Evolutionary conservation across 2,888 invertebrate species (phyloP), one percentile per base, ranked within the genome.

Genomic region (Auanema sp.): DNA sequence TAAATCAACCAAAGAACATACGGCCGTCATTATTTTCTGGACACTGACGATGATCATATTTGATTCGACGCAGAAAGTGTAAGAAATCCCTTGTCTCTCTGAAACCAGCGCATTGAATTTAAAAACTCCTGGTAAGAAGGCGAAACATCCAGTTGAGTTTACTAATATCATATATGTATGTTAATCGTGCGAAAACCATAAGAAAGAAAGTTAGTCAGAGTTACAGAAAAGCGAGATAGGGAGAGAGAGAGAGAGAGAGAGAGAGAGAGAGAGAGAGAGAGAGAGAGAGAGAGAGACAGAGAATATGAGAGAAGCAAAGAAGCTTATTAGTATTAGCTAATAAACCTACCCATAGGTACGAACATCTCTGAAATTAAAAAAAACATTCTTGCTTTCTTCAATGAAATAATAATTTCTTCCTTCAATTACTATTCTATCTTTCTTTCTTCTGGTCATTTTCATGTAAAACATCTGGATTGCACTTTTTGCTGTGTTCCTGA

Each of bases 1-100:
- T 40, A 18, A 44, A 5, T 16, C 4, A 24, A 44, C 14, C 11
- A 33, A 16, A 25, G 47, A 61, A 10, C 62, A 25, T 18, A 76
- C 76, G 75, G 58, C 77, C 78, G 47, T 72, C 66, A 16, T 57
- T 66, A 50, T 78, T 71, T 40, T 79, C 79, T 16, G 81, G 81
- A 18, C 76, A 71, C 33, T 81, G 80, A 51, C 81, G 63, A 65
- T 81, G 80, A 62, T 81, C 81, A 53, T 81, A 81, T 23, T 76
- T 64, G 23, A 79, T 79, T 8, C 71, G 21, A 8, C 75, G 51
- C 8, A 81, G 69, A 52, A 81, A 81, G 12, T 79, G 77, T 23
- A 81, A 71, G 52, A 81, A 81, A 56, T 80, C 79, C 16, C 74
- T 43, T 0, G 78, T 78, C 40, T 78, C 78, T 47, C 77, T 77